Percentiles rank a stretch among this genome's conserved stretches.
Evolutionary conservation across 2,113 vertebrate genomes (phyloP).

Genomic region (Hystrix cristata): DNA sequence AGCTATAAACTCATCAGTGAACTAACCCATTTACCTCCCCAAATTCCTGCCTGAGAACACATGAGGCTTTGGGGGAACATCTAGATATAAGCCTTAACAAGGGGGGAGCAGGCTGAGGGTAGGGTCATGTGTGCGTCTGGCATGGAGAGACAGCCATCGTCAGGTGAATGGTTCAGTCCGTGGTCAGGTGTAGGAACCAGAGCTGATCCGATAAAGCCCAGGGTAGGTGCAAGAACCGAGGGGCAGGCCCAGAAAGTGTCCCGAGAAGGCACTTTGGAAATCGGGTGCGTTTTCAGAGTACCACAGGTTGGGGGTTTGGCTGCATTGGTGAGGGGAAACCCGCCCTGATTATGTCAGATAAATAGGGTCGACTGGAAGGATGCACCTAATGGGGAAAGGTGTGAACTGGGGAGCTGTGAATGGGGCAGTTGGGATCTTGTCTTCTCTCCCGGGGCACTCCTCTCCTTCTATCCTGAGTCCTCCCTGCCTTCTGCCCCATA

Average conservation of each 20-base stretch:
- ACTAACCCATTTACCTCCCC: neutral
- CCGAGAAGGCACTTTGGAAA: neutral
- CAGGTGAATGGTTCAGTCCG: neutral
- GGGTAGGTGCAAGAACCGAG: neutral
- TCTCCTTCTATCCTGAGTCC: neutral
- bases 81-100: neutral
- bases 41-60: neutral
- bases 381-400: neutral
- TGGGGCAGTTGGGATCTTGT: accelerated
- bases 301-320: neutral
- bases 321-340: neutral
- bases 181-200: neutral
- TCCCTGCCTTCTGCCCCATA: neutral
- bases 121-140: neutral
- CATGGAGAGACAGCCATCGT: neutral
- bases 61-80: neutral
- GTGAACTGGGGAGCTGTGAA: neutral
- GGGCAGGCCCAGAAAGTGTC: neutral
- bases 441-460: accelerated
- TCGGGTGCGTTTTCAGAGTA: neutral
- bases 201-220: neutral
- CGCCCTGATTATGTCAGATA: no score
- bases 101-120: neutral
- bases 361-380: neutral
- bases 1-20: neutral